Percentiles rank a stretch among this genome's conserved stretches.
phyloP scores from a whole-genome alignment of 1,140 invertebrate species.

The Globodera rostochiensis region DNA sequence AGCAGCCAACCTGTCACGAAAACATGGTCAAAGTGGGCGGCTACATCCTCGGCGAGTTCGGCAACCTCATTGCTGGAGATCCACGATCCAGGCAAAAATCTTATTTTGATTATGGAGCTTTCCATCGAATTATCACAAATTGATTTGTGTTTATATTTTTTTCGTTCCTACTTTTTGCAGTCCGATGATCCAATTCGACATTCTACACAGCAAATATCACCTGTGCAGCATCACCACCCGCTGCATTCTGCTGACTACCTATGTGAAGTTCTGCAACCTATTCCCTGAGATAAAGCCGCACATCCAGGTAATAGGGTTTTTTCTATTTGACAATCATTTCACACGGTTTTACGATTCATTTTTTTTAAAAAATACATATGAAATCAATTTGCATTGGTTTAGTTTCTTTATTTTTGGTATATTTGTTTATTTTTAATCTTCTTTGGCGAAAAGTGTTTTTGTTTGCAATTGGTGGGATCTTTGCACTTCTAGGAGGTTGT shows the following conservation, averaged over 20 bases:
- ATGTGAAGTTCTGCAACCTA: slow-evolving; percentile 98
- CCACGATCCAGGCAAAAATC: slow-evolving; percentile 76
- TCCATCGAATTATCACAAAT: slow-evolving; percentile 70
- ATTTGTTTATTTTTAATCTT: too few species aligned
- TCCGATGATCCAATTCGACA: slow-evolving; percentile 63
- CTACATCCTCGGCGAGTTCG: slow-evolving; percentile 99
- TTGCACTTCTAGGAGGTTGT: slow-evolving; percentile 68
- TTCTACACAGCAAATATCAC: slow-evolving; percentile 75
- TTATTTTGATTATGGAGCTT: slow-evolving; percentile 66
- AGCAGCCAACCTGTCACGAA: slow-evolving; percentile 88
- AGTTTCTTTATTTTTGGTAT: too few species aligned
- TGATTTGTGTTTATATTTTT: slow-evolving; percentile 77
- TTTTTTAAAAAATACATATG: too few species aligned
- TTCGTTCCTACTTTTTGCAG: slow-evolving; percentile 70
- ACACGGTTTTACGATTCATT: neutral
- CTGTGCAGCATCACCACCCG: slow-evolving; percentile 93
- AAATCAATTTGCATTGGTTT: too few species aligned
- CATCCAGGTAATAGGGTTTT: slow-evolving; percentile 78
- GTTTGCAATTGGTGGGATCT: neutral
- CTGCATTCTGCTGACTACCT: slow-evolving; percentile 92
- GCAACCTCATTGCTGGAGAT: slow-evolving; percentile 98
- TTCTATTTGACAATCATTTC: neutral
- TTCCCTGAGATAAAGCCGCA: slow-evolving; percentile 96
- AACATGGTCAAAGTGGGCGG: slow-evolving; percentile 99
- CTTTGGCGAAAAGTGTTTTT: too few species aligned